These are phyloP conservation scores for Vidua macroura DNA, from an alignment of 2,113 vertebrate species.

Conservation along the genomic window DNA sequence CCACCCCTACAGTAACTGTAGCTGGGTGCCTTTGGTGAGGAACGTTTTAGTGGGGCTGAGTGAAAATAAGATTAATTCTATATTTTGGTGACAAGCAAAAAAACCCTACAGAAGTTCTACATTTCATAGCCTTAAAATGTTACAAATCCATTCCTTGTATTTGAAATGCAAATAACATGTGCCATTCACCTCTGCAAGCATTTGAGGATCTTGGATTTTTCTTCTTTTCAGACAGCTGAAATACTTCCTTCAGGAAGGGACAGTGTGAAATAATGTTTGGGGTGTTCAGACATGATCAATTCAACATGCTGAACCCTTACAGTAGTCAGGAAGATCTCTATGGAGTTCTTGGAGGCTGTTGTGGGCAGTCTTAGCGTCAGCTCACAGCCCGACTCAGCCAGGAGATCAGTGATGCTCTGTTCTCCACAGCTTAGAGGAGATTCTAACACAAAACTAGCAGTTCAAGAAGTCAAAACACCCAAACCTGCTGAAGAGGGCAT, in stretches of 20 bases:
- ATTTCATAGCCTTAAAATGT: background rate
- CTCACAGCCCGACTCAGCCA: background rate
- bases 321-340: background rate
- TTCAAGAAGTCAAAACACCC: background rate
- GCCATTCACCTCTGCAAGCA: background rate
- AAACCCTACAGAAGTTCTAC: accelerated
- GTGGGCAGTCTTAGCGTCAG: background rate
- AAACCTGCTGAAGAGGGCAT: background rate
- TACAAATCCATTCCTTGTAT: background rate
- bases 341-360: background rate
- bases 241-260: background rate
- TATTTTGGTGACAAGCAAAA: background rate
- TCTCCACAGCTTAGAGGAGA: background rate
- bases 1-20: background rate
- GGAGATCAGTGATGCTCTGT: background rate
- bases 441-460: background rate
- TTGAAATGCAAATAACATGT: background rate
- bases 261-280: background rate
- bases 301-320: background rate
- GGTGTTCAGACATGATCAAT: background rate
- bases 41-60: background rate
- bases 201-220: background rate
- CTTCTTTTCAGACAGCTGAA: background rate
- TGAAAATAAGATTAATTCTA: background rate
- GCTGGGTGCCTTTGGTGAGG: background rate